These are phyloP conservation scores for Ptychodera flava DNA, from an alignment of 35 echinoderm and acorn worm genomes.

Conservation along the genomic window DNA sequence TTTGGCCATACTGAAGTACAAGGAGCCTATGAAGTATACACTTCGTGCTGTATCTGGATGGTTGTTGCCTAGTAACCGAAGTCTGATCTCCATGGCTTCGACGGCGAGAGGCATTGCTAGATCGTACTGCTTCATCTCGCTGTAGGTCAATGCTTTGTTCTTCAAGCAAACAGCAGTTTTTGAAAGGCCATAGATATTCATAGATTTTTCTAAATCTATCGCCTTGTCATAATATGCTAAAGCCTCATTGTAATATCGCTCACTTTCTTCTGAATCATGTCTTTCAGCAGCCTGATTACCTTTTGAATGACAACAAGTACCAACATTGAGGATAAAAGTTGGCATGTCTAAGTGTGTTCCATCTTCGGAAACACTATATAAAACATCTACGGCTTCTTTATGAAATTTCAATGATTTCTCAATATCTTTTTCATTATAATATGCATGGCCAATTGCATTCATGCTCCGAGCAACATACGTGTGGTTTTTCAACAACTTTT, in stretches of 20 bases:
- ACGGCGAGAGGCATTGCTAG: background rate
- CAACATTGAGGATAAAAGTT: constrained; percentile 22
- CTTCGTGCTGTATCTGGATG: constrained; percentile 25
- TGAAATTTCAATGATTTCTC: constrained; percentile 12
- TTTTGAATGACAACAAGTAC: constrained; percentile 24
- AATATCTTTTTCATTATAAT: background rate
- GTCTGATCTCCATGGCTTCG: constrained; percentile 3
- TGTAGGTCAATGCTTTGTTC: constrained; percentile 33
- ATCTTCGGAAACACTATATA: background rate
- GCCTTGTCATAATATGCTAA: constrained; percentile 11
- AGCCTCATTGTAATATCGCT: constrained; percentile 15
- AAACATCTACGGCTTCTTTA: constrained; percentile 16
- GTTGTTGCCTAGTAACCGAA: constrained; percentile 7
- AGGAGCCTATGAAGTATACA: constrained; percentile 24
- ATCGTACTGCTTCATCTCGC: constrained; percentile 33
- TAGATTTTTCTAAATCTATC: background rate
- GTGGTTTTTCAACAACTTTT: background rate
- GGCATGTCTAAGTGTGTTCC: constrained; percentile 7
- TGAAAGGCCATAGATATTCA: background rate
- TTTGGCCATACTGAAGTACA: constrained; percentile 12
- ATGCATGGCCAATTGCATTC: constrained; percentile 15
- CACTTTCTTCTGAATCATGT: constrained; percentile 15
- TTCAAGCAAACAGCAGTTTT: constrained; percentile 23
- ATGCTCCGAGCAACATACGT: constrained; percentile 7
- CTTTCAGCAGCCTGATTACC: constrained; percentile 13